Base-by-base conservation (phyloP, 2,113 vertebrate species). In the Ageneiosus marmoratus region DNA sequence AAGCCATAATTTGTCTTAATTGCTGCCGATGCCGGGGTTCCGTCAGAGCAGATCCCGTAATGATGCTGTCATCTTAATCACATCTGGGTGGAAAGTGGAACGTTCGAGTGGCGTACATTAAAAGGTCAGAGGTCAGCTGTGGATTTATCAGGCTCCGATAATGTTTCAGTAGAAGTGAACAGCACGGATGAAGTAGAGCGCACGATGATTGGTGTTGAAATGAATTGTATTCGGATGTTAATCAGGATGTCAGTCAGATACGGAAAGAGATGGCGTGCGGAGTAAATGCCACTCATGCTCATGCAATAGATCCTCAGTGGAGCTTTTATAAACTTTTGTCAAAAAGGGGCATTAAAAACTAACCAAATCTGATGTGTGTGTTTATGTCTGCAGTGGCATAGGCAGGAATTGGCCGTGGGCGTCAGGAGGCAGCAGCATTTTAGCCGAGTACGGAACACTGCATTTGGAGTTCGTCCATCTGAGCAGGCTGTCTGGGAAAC, bases 351-450 rank as follows among this genome's bases (percentile, higher is more conserved):
- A 48, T 75, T 63, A 46, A 75, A 32, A 50, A 63, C 44, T n/a
- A 63, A 82, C 80, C 50, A 56, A 24, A 11, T 46, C 29, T 34
- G 1, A 4, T 5, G 22, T 41, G 34, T 78, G 76, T 73, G 16
- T 48, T 15, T 83, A 77, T 53, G 67, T 87, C 58, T 84, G 16
- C 89, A 99, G 98, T 83, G 97, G 98, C 2, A 96, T 99, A 0
- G 97, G 98, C 58, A 95, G 97, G 79, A 99, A 99, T 89, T 99
- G 98, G 97, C 97, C 97, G 0, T 99, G 98, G 97, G 98, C 97
- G 0, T 99, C 97, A 0, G 98, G 98, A 0, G 98, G 98, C 89
- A 99, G 98, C 96, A 99, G 97, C 88, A 99, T 99, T 91, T 94
- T 99, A 92, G 98, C 98, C 5, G 98, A 99, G 90, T 99, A 98